Percentiles rank a stretch among this genome's conserved stretches.
Evolutionary conservation across 2,797 vertebrate genomes (phyloP).

Genomic region (Lagorchestes hirsutus): DNA sequence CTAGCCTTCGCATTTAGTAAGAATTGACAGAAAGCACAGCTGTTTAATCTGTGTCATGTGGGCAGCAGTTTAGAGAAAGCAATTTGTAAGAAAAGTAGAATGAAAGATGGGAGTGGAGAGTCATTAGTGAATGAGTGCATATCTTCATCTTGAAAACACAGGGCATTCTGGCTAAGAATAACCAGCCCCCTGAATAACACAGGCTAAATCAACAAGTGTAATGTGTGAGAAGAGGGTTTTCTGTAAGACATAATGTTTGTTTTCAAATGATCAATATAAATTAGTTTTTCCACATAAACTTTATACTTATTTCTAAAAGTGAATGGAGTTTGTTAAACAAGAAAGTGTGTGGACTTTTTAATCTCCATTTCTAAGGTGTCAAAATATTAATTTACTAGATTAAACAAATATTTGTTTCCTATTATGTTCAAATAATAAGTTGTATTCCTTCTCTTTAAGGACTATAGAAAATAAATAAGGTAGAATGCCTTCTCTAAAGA

Average conservation of each 20-base stretch:
- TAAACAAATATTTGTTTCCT: not conserved
- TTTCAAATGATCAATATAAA: not conserved
- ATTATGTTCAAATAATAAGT: not conserved
- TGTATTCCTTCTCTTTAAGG: not conserved
- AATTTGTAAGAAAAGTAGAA: not conserved
- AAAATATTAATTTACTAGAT: not conserved
- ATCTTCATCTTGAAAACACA: not conserved
- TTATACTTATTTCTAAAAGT: not conserved
- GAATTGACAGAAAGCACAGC: conserved; percentile 2
- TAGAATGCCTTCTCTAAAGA: not conserved
- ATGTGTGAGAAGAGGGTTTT: not conserved
- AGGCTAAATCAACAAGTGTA: not conserved
- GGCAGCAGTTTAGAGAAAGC: not conserved
- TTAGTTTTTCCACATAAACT: not conserved
- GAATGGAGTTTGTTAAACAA: not conserved
- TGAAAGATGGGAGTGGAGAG: not conserved
- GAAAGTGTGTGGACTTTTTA: not conserved
- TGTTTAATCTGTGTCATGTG: not conserved
- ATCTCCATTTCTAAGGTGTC: not conserved
- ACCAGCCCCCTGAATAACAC: not conserved
- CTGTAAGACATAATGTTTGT: not conserved
- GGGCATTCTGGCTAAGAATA: not conserved
- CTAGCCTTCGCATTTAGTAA: not conserved
- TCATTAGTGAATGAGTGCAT: not conserved
- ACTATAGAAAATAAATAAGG: not conserved